Conservation (phyloP, 2,113 vertebrate species). For the Loxodonta africana region DNA sequence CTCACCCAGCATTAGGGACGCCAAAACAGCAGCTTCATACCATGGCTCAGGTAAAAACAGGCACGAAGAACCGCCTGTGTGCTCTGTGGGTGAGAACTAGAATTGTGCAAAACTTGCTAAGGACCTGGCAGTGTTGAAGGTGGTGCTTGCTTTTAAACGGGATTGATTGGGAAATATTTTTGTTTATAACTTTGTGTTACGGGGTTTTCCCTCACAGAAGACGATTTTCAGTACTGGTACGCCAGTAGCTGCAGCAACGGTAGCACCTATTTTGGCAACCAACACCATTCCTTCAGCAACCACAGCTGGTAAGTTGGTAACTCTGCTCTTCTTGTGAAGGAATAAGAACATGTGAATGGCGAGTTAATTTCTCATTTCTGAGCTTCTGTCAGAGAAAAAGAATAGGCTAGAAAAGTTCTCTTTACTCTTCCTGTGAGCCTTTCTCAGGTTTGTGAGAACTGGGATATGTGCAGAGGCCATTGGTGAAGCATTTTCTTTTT, state of each 20-base stretch:
- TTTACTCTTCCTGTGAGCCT: neutral
- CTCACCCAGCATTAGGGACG: slow-evolving; percentile 94
- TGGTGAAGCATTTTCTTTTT: slow-evolving; percentile 61
- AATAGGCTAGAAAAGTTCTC: neutral
- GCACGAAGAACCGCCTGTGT: neutral
- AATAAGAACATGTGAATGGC: neutral
- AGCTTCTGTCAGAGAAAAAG: neutral
- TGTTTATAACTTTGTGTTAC: neutral
- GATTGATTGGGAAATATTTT: neutral
- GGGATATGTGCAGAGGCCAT: neutral
- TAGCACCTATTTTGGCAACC: slow-evolving; percentile 97
- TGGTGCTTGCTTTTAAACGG: neutral
- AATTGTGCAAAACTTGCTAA: neutral
- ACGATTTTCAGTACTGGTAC: slow-evolving; percentile 98
- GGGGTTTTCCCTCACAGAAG: slow-evolving; percentile 89
- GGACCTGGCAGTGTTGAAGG: neutral
- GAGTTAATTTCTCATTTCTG: neutral
- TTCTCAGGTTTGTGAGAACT: slow-evolving; percentile 25
- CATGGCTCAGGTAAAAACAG: slow-evolving; percentile 93
- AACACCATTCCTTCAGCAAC: slow-evolving; percentile 97
- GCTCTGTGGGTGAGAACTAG: neutral
- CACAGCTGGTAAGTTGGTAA: slow-evolving; percentile 92
- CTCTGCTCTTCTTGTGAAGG: neutral
- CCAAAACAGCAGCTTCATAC: slow-evolving; percentile 96
- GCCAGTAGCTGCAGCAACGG: slow-evolving; percentile 97